Evolutionary conservation across 1,140 invertebrate species (phyloP), one percentile per base, ranked within the genome.

Genomic region (Tetramorium simillimum): DNA sequence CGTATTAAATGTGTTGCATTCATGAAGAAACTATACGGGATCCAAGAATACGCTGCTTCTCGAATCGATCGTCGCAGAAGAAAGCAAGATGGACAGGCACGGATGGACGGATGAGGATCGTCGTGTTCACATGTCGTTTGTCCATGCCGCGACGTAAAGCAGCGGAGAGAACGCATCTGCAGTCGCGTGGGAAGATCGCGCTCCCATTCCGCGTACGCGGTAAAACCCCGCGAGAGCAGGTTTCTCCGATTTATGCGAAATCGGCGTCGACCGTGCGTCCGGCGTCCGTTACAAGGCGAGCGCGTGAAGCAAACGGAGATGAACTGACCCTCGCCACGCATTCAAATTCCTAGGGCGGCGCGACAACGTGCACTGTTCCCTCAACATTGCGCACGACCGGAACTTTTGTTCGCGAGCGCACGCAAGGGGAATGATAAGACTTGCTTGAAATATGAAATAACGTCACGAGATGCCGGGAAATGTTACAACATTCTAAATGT

Each of bases 141-240:
- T 84, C 69, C 72, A 43, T 56, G 81, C 77, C 65, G 76, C 84
- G 28, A 60, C 24, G 58, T 89, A 69, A 89, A 70, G 51, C 62
- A 53, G 40, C 88, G 33, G 6, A 16, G 37, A 85, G 18, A 62
- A 81, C 86, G 53, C 87, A 90, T 87, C 72, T 86, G 18, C 56
- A 63, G 53, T 67, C 82, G 82, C 91, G 91, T 91, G 90, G 88
- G 90, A 91, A 91, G 78, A 91, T 88, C 81, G 81, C 84, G 86
- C 84, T 90, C 91, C 56, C 88, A 88, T 91, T 91, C 24, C 67
- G 58, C 51, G 24, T 21, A 49, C 51, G 46, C 37, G 56, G n/a
- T 53, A 28, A 21, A 87, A 62, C 33, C 28, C 16, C 49, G 72
- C 7, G 58, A 28, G 33, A 65, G 46, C 84, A 65, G 62, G 46